Evolutionary conservation across 2,797 vertebrate genomes (phyloP), one percentile per base, ranked within the genome.

Genomic region (Pipistrellus pipistrellus): DNA sequence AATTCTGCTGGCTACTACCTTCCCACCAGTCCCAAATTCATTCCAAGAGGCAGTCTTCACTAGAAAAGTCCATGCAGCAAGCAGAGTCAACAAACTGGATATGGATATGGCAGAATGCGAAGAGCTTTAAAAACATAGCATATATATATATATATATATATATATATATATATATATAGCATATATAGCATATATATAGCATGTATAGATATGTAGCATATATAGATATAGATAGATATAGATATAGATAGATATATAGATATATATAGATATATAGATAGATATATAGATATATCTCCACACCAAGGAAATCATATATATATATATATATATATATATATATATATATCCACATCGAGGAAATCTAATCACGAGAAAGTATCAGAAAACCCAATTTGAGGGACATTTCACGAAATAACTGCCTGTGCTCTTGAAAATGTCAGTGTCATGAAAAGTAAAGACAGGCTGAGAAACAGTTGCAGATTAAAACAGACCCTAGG

Each of bases 391-490:
- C 18, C 62, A 66, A 20, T 20, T 8, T 69, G 57, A 92, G 80
- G 6, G 35, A 84, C 17, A 87, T 38, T 75, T 20, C 51, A 48
- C 2, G 55, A 57, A 94, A 51, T 35, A 80, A 87, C 13, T 88
- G 15, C n/a, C 15, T 48, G 14, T 30, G 17, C 32, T 51, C 68
- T 68, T 66, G 77, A 4, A 66, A 82, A 82, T 35, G 13, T 77
- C 57, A 75, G 23, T 41, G 73, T 88, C 82, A 59, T 78, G 20
- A 81, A 88, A 94, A 77, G 81, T 18, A 90, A 83, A 92, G 76
- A 82, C 72, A 86, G 25, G 35, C 46, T 38, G 9, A 89, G n/a
- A 17, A 64, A 80, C 9, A 48, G 15, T 32, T 90, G 30, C 11
- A 44, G 8, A 91, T 73, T 89, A 62, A 84, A 72, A 78, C 48